Evolutionary conservation across 1,140 invertebrate genomes (phyloP).

Genomic region (Drosophila funebris): DNA sequence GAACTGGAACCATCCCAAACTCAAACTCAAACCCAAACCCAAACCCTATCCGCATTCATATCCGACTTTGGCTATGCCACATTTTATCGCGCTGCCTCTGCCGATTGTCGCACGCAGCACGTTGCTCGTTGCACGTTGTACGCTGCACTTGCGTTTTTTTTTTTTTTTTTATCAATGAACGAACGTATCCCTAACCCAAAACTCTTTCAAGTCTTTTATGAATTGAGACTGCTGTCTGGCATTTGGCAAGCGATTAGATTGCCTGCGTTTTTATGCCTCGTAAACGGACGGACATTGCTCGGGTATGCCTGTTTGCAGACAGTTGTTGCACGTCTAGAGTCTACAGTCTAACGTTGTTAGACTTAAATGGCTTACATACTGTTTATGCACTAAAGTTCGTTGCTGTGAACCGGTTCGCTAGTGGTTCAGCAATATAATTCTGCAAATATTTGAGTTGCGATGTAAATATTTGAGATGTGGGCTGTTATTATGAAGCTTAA

Average conservation of each 20-base stretch:
- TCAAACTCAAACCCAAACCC: slow-evolving; percentile 15
- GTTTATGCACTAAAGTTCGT: too few species aligned
- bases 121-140: neutral
- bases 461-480: too few species aligned
- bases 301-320: neutral
- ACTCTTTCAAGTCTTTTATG: slow-evolving; percentile 29
- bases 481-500: too few species aligned
- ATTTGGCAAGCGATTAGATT: slow-evolving; percentile 78
- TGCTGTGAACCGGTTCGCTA: too few species aligned
- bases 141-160: slow-evolving; percentile 17
- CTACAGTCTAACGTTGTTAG: too few species aligned
- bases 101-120: slow-evolving; percentile 45
- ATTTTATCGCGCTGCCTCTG: slow-evolving; percentile 26
- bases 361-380: too few species aligned
- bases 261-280: slow-evolving; percentile 28
- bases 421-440: too few species aligned
- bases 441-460: too few species aligned
- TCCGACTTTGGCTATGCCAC: slow-evolving; percentile 31
- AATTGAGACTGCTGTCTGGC: slow-evolving; percentile 58
- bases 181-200: slow-evolving; percentile 23
- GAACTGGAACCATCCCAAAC: slow-evolving; percentile 13
- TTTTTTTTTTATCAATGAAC: slow-evolving; percentile 27
- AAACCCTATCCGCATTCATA: slow-evolving; percentile 24
- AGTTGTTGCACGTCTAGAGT: neutral
- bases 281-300: neutral